Evolutionary conservation across 2,797 vertebrate species (phyloP).

Genomic region (Sebastes itinus): DNA sequence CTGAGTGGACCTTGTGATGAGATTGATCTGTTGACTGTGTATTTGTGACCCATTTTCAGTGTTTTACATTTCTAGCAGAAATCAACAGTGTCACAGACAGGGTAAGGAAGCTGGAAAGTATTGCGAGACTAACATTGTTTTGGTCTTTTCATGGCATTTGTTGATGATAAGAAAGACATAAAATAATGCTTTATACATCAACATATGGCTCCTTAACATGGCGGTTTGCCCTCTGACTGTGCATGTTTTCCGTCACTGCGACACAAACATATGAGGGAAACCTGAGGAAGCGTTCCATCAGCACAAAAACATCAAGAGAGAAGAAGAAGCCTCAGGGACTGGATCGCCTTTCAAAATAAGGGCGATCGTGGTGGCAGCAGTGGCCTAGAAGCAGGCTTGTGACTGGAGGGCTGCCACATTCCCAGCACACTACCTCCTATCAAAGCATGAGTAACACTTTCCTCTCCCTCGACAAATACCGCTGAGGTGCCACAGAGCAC

Average conservation of each 20-base stretch:
- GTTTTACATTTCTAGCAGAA: neutral
- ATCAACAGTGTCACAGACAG: neutral
- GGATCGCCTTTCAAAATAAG: slow-evolving; percentile 63
- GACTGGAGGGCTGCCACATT: slow-evolving; percentile 42
- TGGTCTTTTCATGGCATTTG: neutral
- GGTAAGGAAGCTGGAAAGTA: neutral
- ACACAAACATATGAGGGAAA: slow-evolving; percentile 43
- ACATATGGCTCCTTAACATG: neutral
- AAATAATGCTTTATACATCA: neutral
- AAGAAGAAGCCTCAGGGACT: slow-evolving; percentile 24
- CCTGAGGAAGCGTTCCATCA: slow-evolving; percentile 50
- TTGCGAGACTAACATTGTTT: neutral
- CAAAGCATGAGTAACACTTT: slow-evolving; percentile 53
- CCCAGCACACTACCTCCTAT: slow-evolving; percentile 27
- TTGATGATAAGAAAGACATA: neutral
- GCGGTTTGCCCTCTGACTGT: slow-evolving; percentile 36
- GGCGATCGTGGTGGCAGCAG: slow-evolving; percentile 48
- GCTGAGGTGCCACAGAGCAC: slow-evolving; percentile 14
- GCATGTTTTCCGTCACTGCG: slow-evolving; percentile 45
- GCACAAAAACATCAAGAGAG: slow-evolving; percentile 49
- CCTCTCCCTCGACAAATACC: slow-evolving; percentile 29
- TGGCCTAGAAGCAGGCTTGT: slow-evolving; percentile 30
- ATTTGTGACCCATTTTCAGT: neutral
- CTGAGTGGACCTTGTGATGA: neutral
- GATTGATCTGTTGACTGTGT: neutral